Base-by-base conservation (phyloP, 2,888 invertebrate species). In the Hipparchia semele region DNA sequence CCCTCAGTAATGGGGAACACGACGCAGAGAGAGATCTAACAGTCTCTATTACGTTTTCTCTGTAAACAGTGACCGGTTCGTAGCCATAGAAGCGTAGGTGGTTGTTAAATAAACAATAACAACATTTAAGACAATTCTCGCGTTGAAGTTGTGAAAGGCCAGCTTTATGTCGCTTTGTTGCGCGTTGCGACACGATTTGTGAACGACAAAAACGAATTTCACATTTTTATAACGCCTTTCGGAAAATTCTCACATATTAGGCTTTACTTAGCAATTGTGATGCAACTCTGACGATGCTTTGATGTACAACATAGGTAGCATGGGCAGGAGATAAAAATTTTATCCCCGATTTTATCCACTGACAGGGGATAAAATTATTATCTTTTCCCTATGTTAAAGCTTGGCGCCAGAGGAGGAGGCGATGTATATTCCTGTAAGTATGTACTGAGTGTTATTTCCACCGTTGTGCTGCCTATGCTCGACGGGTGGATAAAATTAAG, bases 131-230 rank as follows among this genome's bases (percentile, higher is more conserved):
- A 73, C 75, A 78, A 77, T 76, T 73, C 70, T 65, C 74, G 71
- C 72, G 75, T 72, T 69, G 54, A 74, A 74, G 77, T 78, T 78
- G 80, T 79, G 81, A 80, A 81, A 81, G 80, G 71, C 51, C 61
- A 6, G 23, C 51, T 80, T 78, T 74, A 76, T 77, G 79, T 78
- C 70, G 71, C 72, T 76, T 76, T 75, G 76, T 80, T 76, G 33
- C 74, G 74, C 71, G 68, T 75, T 75, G 74, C 75, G 70, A 68
- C 73, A 75, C 67, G 64, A 75, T 75, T 73, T 73, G 75, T 56
- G 73, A 76, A 73, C 74, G 74, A 78, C 73, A 78, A 72, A 72
- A 64, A 60, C 60, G 65, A 75, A 73, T 75, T 78, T 76, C 76
- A 72, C 71, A 72, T 73, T 72, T 74, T 71, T 78, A 77, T 64